phyloP scores from a whole-genome alignment of 2,888 invertebrate genomes.

The Napeogenes sylphis region DNA sequence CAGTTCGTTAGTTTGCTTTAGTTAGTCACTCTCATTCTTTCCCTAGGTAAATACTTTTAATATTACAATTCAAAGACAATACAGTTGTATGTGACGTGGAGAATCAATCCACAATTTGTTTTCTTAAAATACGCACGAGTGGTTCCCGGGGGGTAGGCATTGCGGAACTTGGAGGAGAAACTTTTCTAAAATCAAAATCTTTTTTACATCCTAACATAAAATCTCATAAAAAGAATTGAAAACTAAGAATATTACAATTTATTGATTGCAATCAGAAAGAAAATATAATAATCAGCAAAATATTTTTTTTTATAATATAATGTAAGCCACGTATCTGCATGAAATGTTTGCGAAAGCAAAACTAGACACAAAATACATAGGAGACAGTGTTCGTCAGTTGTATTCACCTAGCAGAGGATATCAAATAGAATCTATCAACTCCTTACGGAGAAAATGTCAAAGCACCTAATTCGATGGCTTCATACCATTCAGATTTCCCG shows the following conservation, averaged over 20 bases:
- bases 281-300: too few species aligned
- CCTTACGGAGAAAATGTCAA: constrained; percentile 68
- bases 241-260: too few species aligned
- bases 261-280: too few species aligned
- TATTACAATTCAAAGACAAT: constrained; percentile 2
- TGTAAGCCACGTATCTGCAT: too few species aligned
- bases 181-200: too few species aligned
- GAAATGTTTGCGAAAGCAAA: too few species aligned
- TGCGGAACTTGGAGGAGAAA: neutral
- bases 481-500: constrained; percentile 73
- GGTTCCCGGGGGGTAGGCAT: constrained; percentile 4
- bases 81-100: constrained; percentile 19
- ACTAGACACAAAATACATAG: too few species aligned
- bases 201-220: too few species aligned
- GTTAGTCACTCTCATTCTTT: too few species aligned
- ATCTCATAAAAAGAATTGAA: too few species aligned
- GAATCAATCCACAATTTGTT: constrained; percentile 28
- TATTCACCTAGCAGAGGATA: constrained; percentile 31
- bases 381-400: neutral
- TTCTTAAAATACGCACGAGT: constrained; percentile 28
- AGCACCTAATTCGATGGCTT: constrained; percentile 67
- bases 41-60: neutral
- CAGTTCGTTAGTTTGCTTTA: too few species aligned
- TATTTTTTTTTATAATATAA: too few species aligned
- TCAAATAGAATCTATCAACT: constrained; percentile 69